Conservation (phyloP, 2,888 invertebrate species). For the Aquatica leii region DNA sequence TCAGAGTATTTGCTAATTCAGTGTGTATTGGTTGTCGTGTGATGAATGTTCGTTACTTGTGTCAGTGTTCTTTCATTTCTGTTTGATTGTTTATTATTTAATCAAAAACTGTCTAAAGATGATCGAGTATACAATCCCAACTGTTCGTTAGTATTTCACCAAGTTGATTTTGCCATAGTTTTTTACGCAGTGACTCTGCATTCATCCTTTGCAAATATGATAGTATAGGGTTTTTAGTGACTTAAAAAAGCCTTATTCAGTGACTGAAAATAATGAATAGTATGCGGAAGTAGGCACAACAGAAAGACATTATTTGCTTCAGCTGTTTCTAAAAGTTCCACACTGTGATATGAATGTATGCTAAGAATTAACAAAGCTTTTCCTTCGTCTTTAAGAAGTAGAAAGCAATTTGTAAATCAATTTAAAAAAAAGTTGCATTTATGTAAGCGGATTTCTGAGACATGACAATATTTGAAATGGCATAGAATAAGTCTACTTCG, state of each 20-base stretch:
- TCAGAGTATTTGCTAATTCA: conserved; percentile 10
- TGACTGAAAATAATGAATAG: conserved; percentile 16
- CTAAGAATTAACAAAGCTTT: conserved; percentile 27
- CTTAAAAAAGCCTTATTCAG: conserved; percentile 19
- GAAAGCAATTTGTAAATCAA: conserved; percentile 44
- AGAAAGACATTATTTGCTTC: conserved; percentile 18
- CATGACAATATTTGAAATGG: conserved; percentile 43
- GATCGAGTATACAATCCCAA: conserved; percentile 30
- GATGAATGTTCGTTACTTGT: neutral
- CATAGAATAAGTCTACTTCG: conserved; percentile 32
- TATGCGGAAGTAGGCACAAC: conserved; percentile 13
- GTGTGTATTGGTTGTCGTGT: neutral
- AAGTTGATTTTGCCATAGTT: conserved; percentile 25
- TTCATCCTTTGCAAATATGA: conserved; percentile 26
- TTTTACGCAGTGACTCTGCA: conserved; percentile 21
- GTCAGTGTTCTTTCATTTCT: conserved; percentile 15
- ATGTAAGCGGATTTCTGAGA: conserved; percentile 47
- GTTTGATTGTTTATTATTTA: conserved; percentile 22
- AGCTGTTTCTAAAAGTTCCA: conserved; percentile 17
- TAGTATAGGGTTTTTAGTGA: conserved; percentile 22
- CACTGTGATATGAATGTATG: conserved; percentile 26
- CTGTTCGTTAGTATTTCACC: conserved; percentile 25
- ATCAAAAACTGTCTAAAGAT: conserved; percentile 30
- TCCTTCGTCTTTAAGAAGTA: conserved; percentile 27
- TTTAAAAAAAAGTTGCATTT: conserved; percentile 43